Conservation (phyloP, 2,113 vertebrate genomes). For the Natator depressus region DNA sequence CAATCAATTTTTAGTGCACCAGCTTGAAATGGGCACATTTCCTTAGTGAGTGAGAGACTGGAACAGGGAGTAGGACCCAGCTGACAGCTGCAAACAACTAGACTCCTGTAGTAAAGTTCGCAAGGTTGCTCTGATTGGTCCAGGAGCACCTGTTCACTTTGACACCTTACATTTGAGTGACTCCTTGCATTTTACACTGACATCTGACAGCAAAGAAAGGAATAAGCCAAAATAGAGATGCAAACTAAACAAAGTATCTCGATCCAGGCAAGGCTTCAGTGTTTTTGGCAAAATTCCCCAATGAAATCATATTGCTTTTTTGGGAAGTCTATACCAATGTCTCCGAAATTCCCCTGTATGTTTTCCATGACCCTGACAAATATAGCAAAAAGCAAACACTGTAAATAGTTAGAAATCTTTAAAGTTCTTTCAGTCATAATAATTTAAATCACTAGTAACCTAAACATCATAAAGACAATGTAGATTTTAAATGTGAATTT, state of each 20-base stretch:
- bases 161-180: background rate
- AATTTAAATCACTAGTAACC: background rate
- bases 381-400: background rate
- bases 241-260: background rate
- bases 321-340: background rate
- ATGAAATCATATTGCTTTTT: background rate
- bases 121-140: background rate
- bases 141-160: background rate
- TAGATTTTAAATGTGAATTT: background rate
- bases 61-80: background rate
- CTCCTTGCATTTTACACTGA: background rate
- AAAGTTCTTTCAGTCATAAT: background rate
- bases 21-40: background rate
- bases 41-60: background rate
- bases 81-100: background rate
- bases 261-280: background rate
- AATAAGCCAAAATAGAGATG: background rate
- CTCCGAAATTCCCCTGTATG: background rate
- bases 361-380: background rate
- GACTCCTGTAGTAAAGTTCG: background rate
- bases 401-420: too few species aligned
- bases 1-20: background rate
- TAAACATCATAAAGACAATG: background rate
- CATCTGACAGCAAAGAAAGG: background rate
- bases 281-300: background rate